Conservation (phyloP, 1,140 invertebrate species). For the Lepidostoma basale region DNA sequence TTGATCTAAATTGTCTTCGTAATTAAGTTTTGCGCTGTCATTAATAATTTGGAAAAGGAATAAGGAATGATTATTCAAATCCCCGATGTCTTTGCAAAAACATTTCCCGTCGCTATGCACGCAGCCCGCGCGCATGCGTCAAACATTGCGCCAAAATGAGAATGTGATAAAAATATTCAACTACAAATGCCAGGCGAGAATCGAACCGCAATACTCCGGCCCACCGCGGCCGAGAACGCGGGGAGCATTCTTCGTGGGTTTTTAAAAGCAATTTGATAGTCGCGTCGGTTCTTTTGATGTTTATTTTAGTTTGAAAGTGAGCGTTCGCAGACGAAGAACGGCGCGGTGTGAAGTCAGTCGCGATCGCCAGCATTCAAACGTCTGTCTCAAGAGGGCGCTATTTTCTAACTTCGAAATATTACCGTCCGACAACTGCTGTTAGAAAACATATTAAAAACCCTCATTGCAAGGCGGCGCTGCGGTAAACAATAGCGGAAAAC, state of each 20-base stretch:
- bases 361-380: too few species aligned
- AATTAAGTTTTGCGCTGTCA: too few species aligned
- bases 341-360: neutral
- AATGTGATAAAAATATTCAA: neutral
- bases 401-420: too few species aligned
- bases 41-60: too few species aligned
- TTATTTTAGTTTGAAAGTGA: neutral
- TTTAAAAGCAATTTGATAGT: neutral
- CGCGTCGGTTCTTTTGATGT: neutral
- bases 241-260: neutral
- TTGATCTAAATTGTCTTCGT: too few species aligned
- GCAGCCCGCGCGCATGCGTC: neutral
- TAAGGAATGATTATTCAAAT: too few species aligned
- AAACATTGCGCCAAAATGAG: constrained; percentile 12
- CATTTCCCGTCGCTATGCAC: constrained; percentile 10
- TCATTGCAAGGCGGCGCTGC: neutral
- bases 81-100: too few species aligned
- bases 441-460: neutral
- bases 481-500: neutral
- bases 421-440: neutral
- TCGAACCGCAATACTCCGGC: neutral
- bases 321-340: neutral
- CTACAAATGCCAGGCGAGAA: neutral
- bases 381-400: too few species aligned
- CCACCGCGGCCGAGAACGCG: neutral